phyloP scores from a whole-genome alignment of 2,113 vertebrate genomes.

The Neolamprologus falcicula region DNA sequence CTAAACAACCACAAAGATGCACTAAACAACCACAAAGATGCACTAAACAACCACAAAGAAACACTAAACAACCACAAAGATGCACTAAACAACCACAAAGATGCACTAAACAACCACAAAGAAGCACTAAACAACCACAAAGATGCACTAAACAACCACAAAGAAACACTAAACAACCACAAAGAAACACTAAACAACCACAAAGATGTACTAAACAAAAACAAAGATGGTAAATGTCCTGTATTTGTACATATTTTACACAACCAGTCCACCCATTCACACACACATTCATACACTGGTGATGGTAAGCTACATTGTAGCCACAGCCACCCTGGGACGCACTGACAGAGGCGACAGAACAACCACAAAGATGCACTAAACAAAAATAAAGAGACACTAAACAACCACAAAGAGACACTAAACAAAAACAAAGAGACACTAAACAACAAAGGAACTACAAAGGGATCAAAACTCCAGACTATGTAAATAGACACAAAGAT shows the following conservation, averaged over 20 bases:
- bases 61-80: neutral
- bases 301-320: neutral
- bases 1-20: rapidly evolving
- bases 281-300: neutral
- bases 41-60: rapidly evolving
- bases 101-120: rapidly evolving
- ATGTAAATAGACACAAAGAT: neutral
- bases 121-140: rapidly evolving
- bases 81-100: rapidly evolving
- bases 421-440: rapidly evolving
- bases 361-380: neutral
- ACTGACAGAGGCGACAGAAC: neutral
- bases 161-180: rapidly evolving
- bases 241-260: neutral
- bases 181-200: rapidly evolving
- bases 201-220: rapidly evolving
- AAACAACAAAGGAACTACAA: neutral
- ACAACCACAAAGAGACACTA: rapidly evolving
- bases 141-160: neutral
- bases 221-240: neutral
- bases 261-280: neutral
- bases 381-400: rapidly evolving
- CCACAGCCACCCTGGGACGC: neutral
- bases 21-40: rapidly evolving
- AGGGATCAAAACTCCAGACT: neutral